Percentiles rank a stretch among this genome's conserved stretches.
Conservation (phyloP, 2,888 invertebrate genomes). For the Drosophila diplacantha region DNA sequence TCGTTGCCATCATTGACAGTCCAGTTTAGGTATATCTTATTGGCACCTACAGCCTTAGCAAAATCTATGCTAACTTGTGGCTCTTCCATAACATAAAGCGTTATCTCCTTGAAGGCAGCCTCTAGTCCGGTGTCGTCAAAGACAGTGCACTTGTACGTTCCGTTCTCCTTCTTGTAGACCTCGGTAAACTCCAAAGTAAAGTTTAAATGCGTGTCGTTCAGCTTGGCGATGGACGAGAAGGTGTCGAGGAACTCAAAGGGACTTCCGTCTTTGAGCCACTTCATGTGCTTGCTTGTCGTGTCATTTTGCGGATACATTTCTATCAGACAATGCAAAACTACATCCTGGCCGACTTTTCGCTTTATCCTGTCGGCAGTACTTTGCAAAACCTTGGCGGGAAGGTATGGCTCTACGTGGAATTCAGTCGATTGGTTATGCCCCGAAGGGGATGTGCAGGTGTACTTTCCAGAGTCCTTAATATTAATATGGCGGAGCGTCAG, state of each 20-base stretch:
- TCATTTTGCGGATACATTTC: constrained; percentile 81
- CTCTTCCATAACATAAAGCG: constrained; percentile 82
- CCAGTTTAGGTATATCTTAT: constrained; percentile 89
- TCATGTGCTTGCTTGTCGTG: constrained; percentile 64
- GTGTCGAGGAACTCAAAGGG: constrained; percentile 75
- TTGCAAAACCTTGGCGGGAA: constrained; percentile 77
- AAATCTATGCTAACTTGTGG: constrained; percentile 85
- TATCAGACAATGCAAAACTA: constrained; percentile 80
- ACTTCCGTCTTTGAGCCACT: constrained; percentile 81
- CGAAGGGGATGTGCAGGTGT: constrained; percentile 79
- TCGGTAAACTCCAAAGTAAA: constrained; percentile 81
- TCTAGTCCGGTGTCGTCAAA: constrained; percentile 74
- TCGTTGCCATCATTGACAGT: constrained; percentile 87
- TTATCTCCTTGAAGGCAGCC: constrained; percentile 77
- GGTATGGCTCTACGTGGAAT: constrained; percentile 69
- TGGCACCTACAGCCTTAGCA: constrained; percentile 86
- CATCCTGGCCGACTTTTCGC: constrained; percentile 79
- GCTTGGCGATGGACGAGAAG: constrained; percentile 72
- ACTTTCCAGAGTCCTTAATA: constrained; percentile 81
- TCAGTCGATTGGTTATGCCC: constrained; percentile 71
- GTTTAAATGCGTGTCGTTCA: constrained; percentile 81
- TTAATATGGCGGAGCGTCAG: constrained; percentile 80
- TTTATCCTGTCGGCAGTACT: constrained; percentile 77
- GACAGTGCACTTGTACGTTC: constrained; percentile 82
- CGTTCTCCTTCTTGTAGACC: constrained; percentile 85